phyloP scores from a whole-genome alignment of 2,888 invertebrate genomes.

The Harpalus rufipes region DNA sequence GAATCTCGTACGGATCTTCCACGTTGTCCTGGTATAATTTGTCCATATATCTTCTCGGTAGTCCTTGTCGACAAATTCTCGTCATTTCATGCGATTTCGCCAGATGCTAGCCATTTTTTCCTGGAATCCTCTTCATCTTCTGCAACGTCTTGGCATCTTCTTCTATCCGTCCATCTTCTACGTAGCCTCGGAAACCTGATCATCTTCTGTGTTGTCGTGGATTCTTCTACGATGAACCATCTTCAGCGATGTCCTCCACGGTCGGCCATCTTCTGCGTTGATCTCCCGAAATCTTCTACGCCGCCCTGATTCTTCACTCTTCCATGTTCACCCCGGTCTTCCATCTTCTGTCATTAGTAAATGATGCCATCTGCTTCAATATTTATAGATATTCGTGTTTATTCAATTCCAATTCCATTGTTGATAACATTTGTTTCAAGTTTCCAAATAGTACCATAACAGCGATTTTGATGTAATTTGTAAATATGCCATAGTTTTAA shows the following conservation, averaged over 20 bases:
- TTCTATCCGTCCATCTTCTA: slow-evolving; percentile 30
- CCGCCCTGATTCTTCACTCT: background rate
- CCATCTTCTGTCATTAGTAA: background rate
- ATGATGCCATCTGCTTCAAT: background rate
- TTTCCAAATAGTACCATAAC: background rate
- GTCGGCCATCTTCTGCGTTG: slow-evolving; percentile 33
- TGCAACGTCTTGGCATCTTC: slow-evolving; percentile 13
- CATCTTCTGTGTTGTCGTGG: slow-evolving; percentile 48
- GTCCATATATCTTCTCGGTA: no score
- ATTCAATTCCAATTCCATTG: background rate
- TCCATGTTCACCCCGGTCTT: slow-evolving; percentile 15
- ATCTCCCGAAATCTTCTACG: slow-evolving; percentile 38
- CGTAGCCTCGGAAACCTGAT: slow-evolving; percentile 15
- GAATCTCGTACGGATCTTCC: slow-evolving; percentile 1
- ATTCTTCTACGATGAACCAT: background rate
- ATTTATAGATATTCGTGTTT: background rate
- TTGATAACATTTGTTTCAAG: background rate
- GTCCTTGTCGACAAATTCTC: no score
- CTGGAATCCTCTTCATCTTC: slow-evolving; percentile 7
- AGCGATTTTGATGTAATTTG: background rate
- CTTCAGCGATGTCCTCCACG: background rate
- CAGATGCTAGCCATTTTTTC: no score
- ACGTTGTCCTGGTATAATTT: slow-evolving; percentile 45
- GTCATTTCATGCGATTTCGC: no score
- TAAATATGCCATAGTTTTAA: background rate